Conservation (phyloP, 2,113 vertebrate genomes). For the Catharus bicknelli region DNA sequence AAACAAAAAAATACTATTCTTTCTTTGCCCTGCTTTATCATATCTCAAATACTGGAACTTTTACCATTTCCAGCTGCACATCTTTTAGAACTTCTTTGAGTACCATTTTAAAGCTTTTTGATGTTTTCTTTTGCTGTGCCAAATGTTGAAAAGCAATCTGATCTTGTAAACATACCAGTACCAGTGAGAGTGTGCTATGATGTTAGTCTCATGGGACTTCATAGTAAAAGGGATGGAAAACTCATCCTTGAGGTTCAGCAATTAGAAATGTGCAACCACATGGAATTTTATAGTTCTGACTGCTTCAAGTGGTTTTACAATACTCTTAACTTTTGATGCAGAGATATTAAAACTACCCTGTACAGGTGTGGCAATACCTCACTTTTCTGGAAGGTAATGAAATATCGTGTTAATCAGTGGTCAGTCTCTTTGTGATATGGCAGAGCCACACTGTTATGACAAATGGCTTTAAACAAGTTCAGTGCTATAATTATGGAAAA, state of each 20-base stretch:
- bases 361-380: conserved; percentile 43
- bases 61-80: not conserved
- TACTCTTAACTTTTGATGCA: conserved; percentile 31
- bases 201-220: not conserved
- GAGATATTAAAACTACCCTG: conserved; percentile 7
- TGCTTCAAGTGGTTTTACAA: not conserved
- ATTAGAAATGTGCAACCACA: not conserved
- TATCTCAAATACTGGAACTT: not conserved
- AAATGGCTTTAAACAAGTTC: conserved; percentile 79
- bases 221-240: conserved; percentile 2
- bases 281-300: not conserved
- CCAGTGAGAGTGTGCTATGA: not conserved
- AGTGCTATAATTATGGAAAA: conserved; percentile 75
- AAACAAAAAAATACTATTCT: not conserved
- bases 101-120: not conserved
- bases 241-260: not conserved
- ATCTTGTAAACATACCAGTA: not conserved
- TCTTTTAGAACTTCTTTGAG: not conserved
- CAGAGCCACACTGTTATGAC: conserved; percentile 69
- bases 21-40: not conserved
- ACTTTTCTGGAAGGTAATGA: conserved; percentile 61
- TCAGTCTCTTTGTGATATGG: conserved; percentile 67
- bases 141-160: conserved; percentile 14
- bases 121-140: conserved; percentile 5
- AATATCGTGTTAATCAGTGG: conserved; percentile 68